phyloP scores from a whole-genome alignment of 1,140 invertebrate genomes.

The Drosophila truncata region DNA sequence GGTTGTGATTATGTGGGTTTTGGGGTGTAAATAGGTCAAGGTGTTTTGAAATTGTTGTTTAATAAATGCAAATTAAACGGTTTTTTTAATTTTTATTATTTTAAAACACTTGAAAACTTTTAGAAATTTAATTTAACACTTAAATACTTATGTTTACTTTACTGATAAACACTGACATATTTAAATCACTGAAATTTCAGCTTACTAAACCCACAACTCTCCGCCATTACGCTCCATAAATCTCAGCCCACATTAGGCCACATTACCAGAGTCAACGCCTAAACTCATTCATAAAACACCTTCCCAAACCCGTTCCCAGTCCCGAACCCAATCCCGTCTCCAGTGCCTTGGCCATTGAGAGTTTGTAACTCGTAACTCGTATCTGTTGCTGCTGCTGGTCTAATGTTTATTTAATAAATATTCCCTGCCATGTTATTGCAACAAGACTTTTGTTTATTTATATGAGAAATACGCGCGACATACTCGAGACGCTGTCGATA shows the following conservation, averaged over 20 bases:
- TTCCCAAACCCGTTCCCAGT: conserved; percentile 11
- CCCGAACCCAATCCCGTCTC: conserved; percentile 9
- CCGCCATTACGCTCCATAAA: not conserved
- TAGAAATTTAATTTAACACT: not conserved
- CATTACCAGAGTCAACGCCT: conserved; percentile 30
- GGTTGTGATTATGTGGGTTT: not conserved
- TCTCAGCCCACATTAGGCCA: not conserved
- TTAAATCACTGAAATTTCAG: not conserved
- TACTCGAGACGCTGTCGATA: conserved; percentile 61
- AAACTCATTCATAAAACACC: conserved; percentile 73
- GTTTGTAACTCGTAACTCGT: conserved; percentile 49
- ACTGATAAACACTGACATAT: not conserved
- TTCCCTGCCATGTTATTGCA: conserved; percentile 76
- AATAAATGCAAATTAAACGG: not conserved
- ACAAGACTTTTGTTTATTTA: conserved; percentile 81
- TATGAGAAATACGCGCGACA: conserved; percentile 77
- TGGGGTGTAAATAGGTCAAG: not conserved
- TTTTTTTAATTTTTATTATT: too few relatives aligned
- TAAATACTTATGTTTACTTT: not conserved
- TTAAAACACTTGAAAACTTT: not conserved
- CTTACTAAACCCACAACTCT: not conserved
- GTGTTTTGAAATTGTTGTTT: too few relatives aligned
- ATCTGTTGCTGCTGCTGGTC: conserved; percentile 58
- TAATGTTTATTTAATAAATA: conserved; percentile 83
- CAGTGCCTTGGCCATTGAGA: conserved; percentile 40